Base-by-base conservation (phyloP, 2,888 invertebrate genomes). In the Cerastis rubricosa region DNA sequence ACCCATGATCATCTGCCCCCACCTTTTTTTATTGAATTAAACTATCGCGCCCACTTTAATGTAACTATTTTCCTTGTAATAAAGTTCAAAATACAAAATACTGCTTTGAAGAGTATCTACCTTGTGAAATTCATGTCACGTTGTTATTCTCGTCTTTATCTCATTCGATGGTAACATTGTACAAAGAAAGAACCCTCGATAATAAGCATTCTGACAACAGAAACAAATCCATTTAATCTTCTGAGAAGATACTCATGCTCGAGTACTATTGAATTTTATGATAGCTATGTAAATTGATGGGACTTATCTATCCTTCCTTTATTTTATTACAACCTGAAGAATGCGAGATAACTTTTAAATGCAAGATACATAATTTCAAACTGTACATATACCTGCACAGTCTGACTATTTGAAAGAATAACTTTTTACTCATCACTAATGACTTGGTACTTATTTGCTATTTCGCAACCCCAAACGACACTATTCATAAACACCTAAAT, bases 201-300 rank as follows among this genome's bases (percentile, higher is more conserved):
- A 82, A 19, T 22, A 49, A 69, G 9, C 54, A 59, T 47, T 68
- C 40, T 65, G 71, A 79, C 47, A 75, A 84, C 25, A 74, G 64
- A 71, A 57, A 67, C 61, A 73, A 73, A 81, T 84, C 54, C 57
- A 47, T 64, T 65, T 82, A 84, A 82, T 80, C 75, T 75, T 63
- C 9, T 69, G 12, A 67, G 25, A 65, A 40, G 49, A 70, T 63
- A 67, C n/a, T 64, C 11, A 29, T 64, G 14, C 57, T 78, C 25
- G 12, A 73, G 73, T 47, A 17, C 29, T 54, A 17, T 59, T 74
- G 22, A 49, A 66, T 9, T 57, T 19, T 67, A 43, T n/a, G 49
- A 63, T 47, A 47, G 54, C 57, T 59, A 67, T 29, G 74, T 29
- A 40, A 74, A 67, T 63, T 79, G 43, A 68, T 25, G 35, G 8